Conservation (phyloP, 2,797 vertebrate genomes). For the Sphenodon punctatus region DNA sequence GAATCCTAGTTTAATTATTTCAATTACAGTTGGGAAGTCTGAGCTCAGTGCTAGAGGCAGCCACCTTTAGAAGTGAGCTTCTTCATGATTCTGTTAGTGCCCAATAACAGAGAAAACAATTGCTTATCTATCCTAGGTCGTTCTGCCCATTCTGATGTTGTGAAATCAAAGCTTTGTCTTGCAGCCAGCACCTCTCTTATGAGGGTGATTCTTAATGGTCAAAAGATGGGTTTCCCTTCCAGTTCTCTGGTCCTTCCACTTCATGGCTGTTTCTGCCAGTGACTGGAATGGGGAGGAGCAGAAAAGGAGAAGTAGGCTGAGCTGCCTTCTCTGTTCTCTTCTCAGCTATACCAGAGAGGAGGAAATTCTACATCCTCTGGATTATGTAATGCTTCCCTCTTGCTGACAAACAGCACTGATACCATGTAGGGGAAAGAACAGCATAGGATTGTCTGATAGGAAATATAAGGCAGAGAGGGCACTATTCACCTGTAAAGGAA, state of each 20-base stretch:
- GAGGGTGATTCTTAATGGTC: not conserved
- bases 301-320: not conserved
- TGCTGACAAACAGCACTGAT: not conserved
- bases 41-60: not conserved
- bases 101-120: not conserved
- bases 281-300: not conserved
- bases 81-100: not conserved
- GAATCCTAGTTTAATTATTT: rapidly evolving
- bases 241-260: not conserved
- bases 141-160: not conserved
- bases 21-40: not conserved
- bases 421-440: not conserved
- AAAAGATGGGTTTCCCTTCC: not conserved
- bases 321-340: no score
- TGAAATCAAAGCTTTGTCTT: not conserved
- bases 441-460: not conserved
- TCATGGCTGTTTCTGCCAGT: not conserved
- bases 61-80: not conserved
- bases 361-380: not conserved
- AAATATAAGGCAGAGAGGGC: not conserved
- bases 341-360: not conserved
- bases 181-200: no score
- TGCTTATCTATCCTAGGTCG: not conserved
- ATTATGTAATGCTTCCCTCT: not conserved
- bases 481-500: not conserved